Conservation (phyloP, 2,888 invertebrate species). For the Cyaniris semiargus region DNA sequence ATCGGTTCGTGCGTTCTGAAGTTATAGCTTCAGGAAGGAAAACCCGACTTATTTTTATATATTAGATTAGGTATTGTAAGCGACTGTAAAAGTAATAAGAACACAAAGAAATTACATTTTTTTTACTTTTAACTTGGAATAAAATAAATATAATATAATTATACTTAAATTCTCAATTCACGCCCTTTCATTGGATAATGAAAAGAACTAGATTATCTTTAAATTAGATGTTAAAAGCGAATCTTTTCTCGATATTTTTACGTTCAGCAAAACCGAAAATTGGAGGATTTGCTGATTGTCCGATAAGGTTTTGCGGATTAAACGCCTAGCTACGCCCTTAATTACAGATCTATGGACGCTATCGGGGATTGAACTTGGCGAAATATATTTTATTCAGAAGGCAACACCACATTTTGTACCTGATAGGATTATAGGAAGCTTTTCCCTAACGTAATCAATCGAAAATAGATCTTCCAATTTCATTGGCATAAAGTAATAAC, state of each 20-base stretch:
- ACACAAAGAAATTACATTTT: no score
- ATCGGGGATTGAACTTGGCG: slow-evolving; percentile 1
- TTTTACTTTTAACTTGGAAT: no score
- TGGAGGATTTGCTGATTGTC: slow-evolving; percentile 6
- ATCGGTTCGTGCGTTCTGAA: no score
- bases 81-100: no score
- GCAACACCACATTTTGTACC: background rate
- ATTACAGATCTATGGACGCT: background rate
- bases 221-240: slow-evolving; percentile 36
- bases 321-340: slow-evolving; percentile 10
- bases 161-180: background rate
- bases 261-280: slow-evolving; percentile 4
- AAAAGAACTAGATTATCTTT: background rate
- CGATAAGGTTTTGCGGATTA: slow-evolving; percentile 8
- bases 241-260: slow-evolving; percentile 25
- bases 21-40: no score
- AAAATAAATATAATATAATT: no score
- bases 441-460: background rate
- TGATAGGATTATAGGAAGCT: background rate
- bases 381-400: slow-evolving; percentile 10
- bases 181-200: background rate
- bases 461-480: background rate
- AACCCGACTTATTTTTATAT: no score
- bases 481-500: background rate
- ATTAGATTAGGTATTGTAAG: no score